phyloP scores from a whole-genome alignment of 1,140 invertebrate species.

The Achatina immaculata region DNA sequence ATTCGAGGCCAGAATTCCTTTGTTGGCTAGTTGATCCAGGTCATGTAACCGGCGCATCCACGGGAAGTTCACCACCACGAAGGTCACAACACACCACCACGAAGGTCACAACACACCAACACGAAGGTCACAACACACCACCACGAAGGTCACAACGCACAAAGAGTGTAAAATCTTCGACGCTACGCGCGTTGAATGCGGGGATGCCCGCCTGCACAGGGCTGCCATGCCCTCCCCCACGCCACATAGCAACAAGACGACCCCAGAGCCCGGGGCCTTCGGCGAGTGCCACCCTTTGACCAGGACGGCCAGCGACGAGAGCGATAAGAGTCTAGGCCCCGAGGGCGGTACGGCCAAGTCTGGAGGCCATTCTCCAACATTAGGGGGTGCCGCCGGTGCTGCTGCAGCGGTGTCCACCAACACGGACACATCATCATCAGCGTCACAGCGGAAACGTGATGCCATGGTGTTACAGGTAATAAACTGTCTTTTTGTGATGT shows the following conservation, averaged over 20 bases:
- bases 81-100: too few species aligned
- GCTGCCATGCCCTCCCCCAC: constrained; percentile 35
- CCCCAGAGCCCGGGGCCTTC: constrained; percentile 11
- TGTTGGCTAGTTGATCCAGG: too few species aligned
- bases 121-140: too few species aligned
- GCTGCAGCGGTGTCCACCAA: background rate
- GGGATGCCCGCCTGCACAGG: constrained; percentile 27
- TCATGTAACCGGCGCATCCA: too few species aligned
- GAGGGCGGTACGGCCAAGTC: background rate
- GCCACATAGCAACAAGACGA: constrained; percentile 9
- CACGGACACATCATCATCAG: background rate
- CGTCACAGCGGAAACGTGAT: background rate
- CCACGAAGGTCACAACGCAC: constrained; percentile 17
- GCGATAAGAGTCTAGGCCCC: background rate
- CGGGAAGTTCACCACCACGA: too few species aligned
- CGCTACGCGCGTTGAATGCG: constrained; percentile 23
- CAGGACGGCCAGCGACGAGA: constrained; percentile 16
- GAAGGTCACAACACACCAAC: constrained; percentile 10
- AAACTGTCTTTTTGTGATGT: too few species aligned
- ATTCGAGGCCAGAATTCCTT: too few species aligned
- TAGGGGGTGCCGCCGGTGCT: background rate
- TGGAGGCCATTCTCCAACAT: background rate
- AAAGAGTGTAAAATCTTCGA: constrained; percentile 32
- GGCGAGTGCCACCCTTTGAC: constrained; percentile 8
- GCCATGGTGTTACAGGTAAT: constrained; percentile 1